phyloP scores from a whole-genome alignment of 2,888 invertebrate species.

The Girardia tigrina region DNA sequence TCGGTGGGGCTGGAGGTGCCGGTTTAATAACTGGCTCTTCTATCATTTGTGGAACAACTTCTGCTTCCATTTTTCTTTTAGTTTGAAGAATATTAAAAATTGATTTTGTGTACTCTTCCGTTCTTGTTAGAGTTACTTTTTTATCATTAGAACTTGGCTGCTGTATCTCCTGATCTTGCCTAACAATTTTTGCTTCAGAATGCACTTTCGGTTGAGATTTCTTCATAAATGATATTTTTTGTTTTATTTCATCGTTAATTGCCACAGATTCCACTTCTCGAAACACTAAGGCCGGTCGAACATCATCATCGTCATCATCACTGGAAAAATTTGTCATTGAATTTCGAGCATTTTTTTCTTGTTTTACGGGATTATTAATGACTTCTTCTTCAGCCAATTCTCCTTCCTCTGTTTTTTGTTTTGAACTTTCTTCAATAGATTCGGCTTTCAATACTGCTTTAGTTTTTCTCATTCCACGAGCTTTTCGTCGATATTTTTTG shows the following conservation, averaged over 20 bases:
- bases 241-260: background rate
- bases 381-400: background rate
- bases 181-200: background rate
- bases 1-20: background rate
- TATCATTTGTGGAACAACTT: background rate
- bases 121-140: background rate
- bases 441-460: background rate
- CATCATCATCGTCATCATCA: background rate
- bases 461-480: background rate
- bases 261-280: background rate
- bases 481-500: background rate
- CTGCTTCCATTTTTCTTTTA: background rate
- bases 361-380: too few species aligned
- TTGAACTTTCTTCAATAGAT: background rate
- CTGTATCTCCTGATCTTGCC: background rate
- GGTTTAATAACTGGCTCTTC: background rate
- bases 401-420: background rate
- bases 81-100: background rate
- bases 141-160: background rate
- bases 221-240: background rate
- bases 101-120: background rate
- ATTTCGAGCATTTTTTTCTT: background rate
- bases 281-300: background rate
- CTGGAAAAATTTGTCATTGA: background rate
- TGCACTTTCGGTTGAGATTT: background rate